Conservation (phyloP, 2,888 invertebrate genomes). For the Drosophila bunnanda region DNA sequence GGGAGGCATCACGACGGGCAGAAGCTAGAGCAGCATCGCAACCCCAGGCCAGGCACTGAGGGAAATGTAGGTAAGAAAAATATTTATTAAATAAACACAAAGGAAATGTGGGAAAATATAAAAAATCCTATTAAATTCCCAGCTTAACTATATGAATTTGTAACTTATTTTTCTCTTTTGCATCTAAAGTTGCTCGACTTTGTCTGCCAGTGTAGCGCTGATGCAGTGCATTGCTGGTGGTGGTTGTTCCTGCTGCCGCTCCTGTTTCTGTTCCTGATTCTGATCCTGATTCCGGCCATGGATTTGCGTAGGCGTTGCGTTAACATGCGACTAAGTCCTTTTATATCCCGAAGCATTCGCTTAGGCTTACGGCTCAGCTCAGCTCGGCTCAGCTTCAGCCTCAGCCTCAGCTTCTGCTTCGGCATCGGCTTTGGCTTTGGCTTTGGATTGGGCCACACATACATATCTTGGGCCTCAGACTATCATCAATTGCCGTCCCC, state of each 20-base stretch:
- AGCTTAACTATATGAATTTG: not conserved
- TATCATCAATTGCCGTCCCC: slow-evolving; percentile 79
- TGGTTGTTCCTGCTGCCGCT: slow-evolving; percentile 21
- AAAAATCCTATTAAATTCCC: not conserved
- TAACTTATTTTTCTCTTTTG: not conserved
- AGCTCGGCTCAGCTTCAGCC: slow-evolving; percentile 44
- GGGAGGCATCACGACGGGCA: slow-evolving; percentile 69
- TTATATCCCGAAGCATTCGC: slow-evolving; percentile 78
- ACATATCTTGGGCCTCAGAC: slow-evolving; percentile 76
- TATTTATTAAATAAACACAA: not conserved
- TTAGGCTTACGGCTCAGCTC: slow-evolving; percentile 53
- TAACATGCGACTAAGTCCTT: slow-evolving; percentile 81
- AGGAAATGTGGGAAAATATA: not conserved
- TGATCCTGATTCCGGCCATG: slow-evolving; percentile 47
- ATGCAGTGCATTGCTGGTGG: slow-evolving; percentile 61
- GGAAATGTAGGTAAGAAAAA: not conserved
- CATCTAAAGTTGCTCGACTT: not conserved
- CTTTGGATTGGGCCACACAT: not conserved
- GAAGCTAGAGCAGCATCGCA: slow-evolving; percentile 44
- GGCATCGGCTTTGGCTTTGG: slow-evolving; percentile 21
- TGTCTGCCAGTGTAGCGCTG: slow-evolving; percentile 12
- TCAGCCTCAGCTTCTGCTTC: slow-evolving; percentile 23
- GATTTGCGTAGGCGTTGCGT: slow-evolving; percentile 82
- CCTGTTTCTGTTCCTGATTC: slow-evolving; percentile 2
- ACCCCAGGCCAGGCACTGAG: slow-evolving; percentile 34